Conservation (phyloP, 2,113 vertebrate species). For the Erythrolamprus reginae region DNA sequence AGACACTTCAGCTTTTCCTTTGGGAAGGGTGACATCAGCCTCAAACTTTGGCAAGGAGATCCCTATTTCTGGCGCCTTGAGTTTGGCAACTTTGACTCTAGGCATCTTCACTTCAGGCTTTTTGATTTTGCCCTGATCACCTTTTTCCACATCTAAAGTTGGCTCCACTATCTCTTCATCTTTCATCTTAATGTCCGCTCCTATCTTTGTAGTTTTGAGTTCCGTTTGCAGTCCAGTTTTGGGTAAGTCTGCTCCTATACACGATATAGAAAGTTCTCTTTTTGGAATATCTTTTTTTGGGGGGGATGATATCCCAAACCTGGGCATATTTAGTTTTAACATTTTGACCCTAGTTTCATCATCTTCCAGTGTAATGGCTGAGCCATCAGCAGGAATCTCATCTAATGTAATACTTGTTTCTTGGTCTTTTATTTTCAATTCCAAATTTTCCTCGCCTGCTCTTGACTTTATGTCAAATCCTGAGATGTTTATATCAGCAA, state of each 20-base stretch:
- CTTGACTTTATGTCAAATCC: background rate
- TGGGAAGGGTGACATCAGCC: background rate
- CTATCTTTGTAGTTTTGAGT: background rate
- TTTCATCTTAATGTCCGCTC: background rate
- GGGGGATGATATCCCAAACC: conserved; percentile 23
- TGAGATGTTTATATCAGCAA: background rate
- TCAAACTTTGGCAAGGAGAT: background rate
- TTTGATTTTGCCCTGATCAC: conserved; percentile 33
- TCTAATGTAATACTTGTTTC: conserved; percentile 11
- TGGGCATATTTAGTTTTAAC: background rate
- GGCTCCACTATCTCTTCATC: background rate
- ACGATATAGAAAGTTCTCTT: background rate
- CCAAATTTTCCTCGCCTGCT: background rate
- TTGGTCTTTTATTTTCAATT: background rate
- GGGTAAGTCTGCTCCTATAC: background rate
- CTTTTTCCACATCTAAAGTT: fast-evolving
- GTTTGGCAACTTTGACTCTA: fast-evolving
- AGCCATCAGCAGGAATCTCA: background rate
- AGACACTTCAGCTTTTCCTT: background rate
- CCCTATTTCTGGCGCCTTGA: background rate
- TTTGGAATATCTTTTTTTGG: background rate
- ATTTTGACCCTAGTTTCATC: fast-evolving
- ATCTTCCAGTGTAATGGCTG: fast-evolving
- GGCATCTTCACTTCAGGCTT: conserved; percentile 46
- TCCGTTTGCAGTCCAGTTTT: background rate